Base-by-base conservation (phyloP, 2,113 vertebrate species). In the Pipa parva region DNA sequence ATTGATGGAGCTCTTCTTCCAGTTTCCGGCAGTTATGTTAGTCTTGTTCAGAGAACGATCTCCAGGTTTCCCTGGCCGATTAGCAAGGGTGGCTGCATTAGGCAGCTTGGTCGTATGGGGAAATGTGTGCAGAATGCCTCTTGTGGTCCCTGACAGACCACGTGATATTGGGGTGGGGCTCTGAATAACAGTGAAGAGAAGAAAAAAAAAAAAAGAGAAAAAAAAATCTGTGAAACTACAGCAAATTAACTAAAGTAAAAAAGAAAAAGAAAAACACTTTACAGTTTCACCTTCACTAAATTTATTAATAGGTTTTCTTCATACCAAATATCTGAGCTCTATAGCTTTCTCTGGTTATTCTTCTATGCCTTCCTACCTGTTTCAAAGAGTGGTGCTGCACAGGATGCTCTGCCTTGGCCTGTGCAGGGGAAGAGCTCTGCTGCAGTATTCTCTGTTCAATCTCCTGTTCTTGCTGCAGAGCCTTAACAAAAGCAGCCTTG, bases 401-500 rank as follows among this genome's bases (percentile, higher is more conserved):
- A 7, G 88, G 62, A 0, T 89, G 67, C 49, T 89, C 85, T 1
- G 86, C 77, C 76, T 92, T 92, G 79, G 63, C 85, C 78, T 87
- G 84, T 0, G 77, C 76, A 0, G 92, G 85, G 0, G 89, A 83
- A 0, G 85, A 65, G 0, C 92, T 83, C 76, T 97, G 94, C 62
- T 97, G 94, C 59, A 97, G 84, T 77, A 98, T 94, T 33, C 93
- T 89, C 80, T 99, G 94, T 78, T 99, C 95, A 0, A 99, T 97
- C 86, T 99, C 97, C 80, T 99, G 94, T 80, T 99, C 97, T 73
- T 99, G 97, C 79, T 98, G 96, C 76, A 98, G 87, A 0, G 96
- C 97, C 84, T 96, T 98, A n/a, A 98, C 93, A 1, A 99, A 99
- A 61, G 97, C 97, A 0, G 93, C 93, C 86, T 99, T 98, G 79